These are phyloP conservation scores for Pseudorhombus dupliciocellatus DNA, from an alignment of 2,113 vertebrate genomes.

Conservation along the genomic window DNA sequence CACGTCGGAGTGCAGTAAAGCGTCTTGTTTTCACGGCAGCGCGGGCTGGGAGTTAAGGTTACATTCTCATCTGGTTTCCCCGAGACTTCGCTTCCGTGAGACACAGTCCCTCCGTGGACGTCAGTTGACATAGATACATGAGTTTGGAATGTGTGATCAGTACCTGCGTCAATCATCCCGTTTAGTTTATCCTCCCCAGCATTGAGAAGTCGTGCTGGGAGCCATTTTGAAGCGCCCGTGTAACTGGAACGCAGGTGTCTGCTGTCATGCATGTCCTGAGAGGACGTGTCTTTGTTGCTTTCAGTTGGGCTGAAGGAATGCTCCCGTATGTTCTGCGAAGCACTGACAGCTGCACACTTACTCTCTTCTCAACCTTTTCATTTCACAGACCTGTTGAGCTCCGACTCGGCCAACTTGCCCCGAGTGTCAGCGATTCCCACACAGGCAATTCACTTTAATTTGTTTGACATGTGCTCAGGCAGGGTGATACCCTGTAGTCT, in stretches of 20 bases:
- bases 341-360: slow-evolving; percentile 49
- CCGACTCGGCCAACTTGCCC: slow-evolving; percentile 42
- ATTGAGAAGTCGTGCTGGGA: slow-evolving; percentile 22
- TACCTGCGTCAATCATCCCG: not conserved
- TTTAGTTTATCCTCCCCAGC: slow-evolving; percentile 28
- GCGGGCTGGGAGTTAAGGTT: slow-evolving; percentile 21
- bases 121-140: slow-evolving; percentile 3
- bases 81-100: slow-evolving; percentile 14
- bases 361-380: slow-evolving; percentile 43
- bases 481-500: slow-evolving; percentile 14
- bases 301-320: slow-evolving; percentile 33
- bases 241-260: slow-evolving; percentile 55
- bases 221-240: slow-evolving; percentile 50
- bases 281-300: slow-evolving; percentile 56
- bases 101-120: not conserved
- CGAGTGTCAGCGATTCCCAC: slow-evolving; percentile 45
- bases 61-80: slow-evolving; percentile 23
- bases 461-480: slow-evolving; percentile 17
- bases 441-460: slow-evolving; percentile 31
- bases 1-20: slow-evolving; percentile 56
- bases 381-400: slow-evolving; percentile 50
- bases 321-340: slow-evolving; percentile 31
- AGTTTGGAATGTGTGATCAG: slow-evolving; percentile 1
- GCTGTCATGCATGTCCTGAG: slow-evolving; percentile 52
- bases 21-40: slow-evolving; percentile 46